A percentile compares a stretch with the other conserved stretches of the same genome.
Evolutionary conservation across 2,888 invertebrate genomes (phyloP).

Genomic region (Mythimna ferrago): DNA sequence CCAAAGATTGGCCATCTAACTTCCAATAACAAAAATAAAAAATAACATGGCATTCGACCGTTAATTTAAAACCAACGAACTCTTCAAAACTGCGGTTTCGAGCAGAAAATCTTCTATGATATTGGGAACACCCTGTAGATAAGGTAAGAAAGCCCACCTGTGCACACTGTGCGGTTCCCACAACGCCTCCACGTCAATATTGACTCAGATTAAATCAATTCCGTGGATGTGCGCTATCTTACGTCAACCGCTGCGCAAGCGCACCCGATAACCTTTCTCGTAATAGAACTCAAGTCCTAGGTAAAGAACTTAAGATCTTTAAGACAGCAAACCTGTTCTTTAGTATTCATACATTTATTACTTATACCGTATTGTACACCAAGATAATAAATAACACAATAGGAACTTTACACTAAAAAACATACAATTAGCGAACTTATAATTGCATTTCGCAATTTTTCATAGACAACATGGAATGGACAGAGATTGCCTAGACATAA

Average conservation of each 20-base stretch:
- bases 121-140: constrained; percentile 59
- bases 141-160: constrained; percentile 80
- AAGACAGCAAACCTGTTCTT: too few species aligned
- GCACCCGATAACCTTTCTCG: constrained; percentile 27
- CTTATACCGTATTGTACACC: too few species aligned
- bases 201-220: constrained; percentile 88
- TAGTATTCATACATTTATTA: too few species aligned
- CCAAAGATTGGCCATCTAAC: too few species aligned
- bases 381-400: too few species aligned
- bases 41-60: background rate
- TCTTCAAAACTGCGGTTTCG: background rate
- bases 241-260: constrained; percentile 63
- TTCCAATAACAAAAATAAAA: too few species aligned
- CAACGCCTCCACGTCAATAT: constrained; percentile 85
- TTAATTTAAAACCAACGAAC: background rate
- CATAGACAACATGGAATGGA: too few species aligned
- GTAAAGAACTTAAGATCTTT: constrained; percentile 8
- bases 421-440: too few species aligned
- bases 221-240: constrained; percentile 81
- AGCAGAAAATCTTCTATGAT: background rate
- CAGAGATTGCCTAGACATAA: too few species aligned
- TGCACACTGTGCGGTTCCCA: constrained; percentile 86
- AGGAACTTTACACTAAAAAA: too few species aligned
- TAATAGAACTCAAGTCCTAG: constrained; percentile 20
- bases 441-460: too few species aligned